Percentiles rank a stretch among this genome's conserved stretches.
Evolutionary conservation across 2,113 vertebrate genomes (phyloP).

Genomic region (Aythya baeri): DNA sequence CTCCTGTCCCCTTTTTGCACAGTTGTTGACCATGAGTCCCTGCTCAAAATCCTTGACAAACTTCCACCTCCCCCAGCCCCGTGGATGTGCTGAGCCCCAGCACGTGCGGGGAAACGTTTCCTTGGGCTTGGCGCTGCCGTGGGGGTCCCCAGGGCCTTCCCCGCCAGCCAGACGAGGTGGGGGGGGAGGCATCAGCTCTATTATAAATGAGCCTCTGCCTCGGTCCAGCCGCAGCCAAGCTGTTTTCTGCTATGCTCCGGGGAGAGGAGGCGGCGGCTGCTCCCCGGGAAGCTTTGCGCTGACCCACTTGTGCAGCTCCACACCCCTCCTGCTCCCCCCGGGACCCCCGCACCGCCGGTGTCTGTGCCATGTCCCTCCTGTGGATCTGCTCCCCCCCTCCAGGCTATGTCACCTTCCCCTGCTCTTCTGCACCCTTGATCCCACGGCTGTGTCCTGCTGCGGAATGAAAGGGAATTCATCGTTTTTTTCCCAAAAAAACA

Average conservation of each 20-base stretch:
- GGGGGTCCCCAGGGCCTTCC: not conserved
- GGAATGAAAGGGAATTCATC: too few species aligned
- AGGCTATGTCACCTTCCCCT: too few species aligned
- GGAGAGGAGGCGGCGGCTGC: not conserved
- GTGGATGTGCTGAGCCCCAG: not conserved
- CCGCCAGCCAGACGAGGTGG: too few species aligned
- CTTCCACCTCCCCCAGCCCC: not conserved
- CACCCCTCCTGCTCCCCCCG: too few species aligned
- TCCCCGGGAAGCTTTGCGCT: not conserved
- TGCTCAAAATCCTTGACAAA: not conserved
- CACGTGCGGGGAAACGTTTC: accelerated
- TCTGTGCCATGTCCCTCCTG: too few species aligned
- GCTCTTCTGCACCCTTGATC: too few species aligned
- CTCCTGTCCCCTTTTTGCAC: not conserved
- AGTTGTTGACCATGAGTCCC: too few species aligned
- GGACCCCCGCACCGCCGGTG: too few species aligned
- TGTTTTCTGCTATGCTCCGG: not conserved
- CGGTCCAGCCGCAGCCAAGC: not conserved
- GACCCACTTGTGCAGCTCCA: not conserved
- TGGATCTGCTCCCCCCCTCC: too few species aligned
- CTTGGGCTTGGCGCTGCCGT: accelerated
- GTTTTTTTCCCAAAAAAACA: too few species aligned
- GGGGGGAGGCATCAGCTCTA: too few species aligned
- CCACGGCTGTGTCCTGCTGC: too few species aligned
- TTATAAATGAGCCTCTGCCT: not conserved